Conservation (phyloP, 2,888 invertebrate genomes). For the Sinhomidia bicolor region DNA sequence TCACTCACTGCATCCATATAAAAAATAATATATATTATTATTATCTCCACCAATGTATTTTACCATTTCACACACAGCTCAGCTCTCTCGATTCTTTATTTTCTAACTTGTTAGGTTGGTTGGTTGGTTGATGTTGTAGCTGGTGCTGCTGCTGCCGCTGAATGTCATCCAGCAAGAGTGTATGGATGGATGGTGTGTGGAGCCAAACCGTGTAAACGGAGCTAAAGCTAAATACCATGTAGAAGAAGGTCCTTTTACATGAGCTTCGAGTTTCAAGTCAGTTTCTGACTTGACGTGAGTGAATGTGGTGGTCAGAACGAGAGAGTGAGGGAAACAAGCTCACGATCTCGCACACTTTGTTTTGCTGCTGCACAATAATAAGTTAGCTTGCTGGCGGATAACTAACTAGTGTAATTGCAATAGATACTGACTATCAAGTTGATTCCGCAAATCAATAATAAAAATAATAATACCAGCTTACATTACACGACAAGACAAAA, state of each 20-base stretch:
- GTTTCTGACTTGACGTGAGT: conserved; percentile 71
- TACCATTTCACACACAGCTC: not conserved
- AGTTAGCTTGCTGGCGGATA: not conserved
- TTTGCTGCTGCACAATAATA: not conserved
- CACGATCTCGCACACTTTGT: conserved; percentile 30
- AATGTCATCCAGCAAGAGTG: not conserved
- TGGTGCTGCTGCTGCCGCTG: conserved; percentile 3
- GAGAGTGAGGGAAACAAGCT: conserved; percentile 29
- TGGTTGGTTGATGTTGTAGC: not conserved
- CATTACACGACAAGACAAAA: not conserved
- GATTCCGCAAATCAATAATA: conserved; percentile 33
- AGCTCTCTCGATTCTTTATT: not conserved
- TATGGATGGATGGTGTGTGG: not conserved
- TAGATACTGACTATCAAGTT: conserved; percentile 6
- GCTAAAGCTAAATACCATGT: too few species aligned
- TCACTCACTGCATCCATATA: not conserved
- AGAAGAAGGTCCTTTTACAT: conserved; percentile 42
- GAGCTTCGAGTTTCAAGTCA: conserved; percentile 63
- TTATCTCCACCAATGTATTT: not conserved
- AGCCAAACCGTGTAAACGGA: conserved; percentile 17
- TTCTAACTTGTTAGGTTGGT: not conserved
- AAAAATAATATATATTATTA: conserved; percentile 30
- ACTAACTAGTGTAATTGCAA: not conserved
- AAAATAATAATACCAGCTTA: too few species aligned
- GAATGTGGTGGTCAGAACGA: conserved; percentile 68